Conservation (phyloP, 2,113 vertebrate species). For the Crotalus helleri region DNA sequence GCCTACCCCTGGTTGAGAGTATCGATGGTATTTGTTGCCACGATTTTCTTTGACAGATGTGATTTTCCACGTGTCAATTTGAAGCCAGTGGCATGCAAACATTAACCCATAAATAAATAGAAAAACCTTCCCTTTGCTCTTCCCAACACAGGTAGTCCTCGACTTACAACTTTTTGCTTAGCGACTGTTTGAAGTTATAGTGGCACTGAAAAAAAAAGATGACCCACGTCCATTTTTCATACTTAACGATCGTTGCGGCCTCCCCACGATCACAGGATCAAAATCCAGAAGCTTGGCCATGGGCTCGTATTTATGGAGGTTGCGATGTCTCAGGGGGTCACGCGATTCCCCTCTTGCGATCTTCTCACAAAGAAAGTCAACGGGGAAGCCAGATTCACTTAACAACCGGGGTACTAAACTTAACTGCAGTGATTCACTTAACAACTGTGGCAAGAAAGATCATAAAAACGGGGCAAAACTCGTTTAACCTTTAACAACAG, state of each 20-base stretch:
- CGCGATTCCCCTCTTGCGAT: background rate
- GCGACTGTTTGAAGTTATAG: rapidly evolving
- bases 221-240: background rate
- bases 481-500: background rate
- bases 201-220: background rate
- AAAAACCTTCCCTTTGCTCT: background rate
- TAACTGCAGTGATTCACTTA: background rate
- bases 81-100: background rate
- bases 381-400: background rate
- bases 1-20: no score
- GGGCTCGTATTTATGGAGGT: background rate
- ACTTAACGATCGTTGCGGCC: background rate
- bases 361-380: background rate
- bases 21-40: background rate
- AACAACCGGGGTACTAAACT: background rate
- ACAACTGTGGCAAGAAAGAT: background rate
- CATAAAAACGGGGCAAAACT: no score
- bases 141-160: background rate
- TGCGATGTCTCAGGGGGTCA: no score
- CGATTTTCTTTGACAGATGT: background rate
- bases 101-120: background rate
- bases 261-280: background rate
- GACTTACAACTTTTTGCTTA: background rate
- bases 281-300: background rate
- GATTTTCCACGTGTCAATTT: background rate